These are phyloP conservation scores for Pituophis catenifer DNA, from an alignment of 2,113 vertebrate species.

Conservation along the genomic window DNA sequence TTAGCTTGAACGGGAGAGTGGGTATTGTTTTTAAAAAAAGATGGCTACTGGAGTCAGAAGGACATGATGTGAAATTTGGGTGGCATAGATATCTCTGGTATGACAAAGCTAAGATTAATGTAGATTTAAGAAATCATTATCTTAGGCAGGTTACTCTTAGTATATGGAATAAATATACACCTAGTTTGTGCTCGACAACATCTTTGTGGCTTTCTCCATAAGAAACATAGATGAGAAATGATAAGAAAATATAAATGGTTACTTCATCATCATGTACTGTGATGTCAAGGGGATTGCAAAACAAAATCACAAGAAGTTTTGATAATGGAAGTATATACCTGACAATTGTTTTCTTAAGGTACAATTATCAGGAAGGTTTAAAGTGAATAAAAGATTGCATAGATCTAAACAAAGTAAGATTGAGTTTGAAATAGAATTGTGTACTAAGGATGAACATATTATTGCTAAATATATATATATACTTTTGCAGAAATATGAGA, in stretches of 20 bases:
- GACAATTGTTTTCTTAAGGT: neutral
- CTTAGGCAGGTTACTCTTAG: neutral
- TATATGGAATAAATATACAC: neutral
- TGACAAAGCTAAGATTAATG: neutral
- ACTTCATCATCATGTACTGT: neutral
- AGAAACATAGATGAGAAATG: neutral
- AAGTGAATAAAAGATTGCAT: too few relatives aligned
- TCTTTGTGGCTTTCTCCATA: neutral
- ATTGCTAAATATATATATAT: too few relatives aligned
- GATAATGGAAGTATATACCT: neutral
- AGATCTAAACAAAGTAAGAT: neutral
- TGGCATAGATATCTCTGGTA: neutral
- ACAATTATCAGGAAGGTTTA: neutral
- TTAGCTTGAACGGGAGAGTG: neutral
- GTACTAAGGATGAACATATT: neutral
- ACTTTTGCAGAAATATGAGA: neutral
- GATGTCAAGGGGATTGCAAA: neutral
- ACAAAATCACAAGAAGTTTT: neutral
- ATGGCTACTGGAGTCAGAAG: neutral
- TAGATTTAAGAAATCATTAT: neutral
- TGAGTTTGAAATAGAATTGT: neutral
- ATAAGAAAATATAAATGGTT: neutral
- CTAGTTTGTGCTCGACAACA: neutral
- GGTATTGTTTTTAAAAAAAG: too few relatives aligned
- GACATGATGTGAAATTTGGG: neutral